Percentiles rank a stretch among this genome's conserved stretches.
These are phyloP conservation scores for Mya arenaria DNA, from an alignment of 1,140 invertebrate genomes.

Conservation along the genomic window DNA sequence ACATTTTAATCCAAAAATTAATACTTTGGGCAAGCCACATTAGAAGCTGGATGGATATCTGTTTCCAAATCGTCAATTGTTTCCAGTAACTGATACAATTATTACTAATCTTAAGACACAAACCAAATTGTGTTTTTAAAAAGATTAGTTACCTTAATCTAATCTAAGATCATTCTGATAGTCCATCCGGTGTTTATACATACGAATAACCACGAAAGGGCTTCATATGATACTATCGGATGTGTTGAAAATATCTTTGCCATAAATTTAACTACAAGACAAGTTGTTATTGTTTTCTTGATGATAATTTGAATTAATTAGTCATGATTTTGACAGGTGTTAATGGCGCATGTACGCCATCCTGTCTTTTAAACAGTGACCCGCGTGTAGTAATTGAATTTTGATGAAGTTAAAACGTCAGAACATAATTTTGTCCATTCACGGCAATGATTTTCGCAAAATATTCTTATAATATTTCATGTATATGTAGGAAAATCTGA, in stretches of 20 bases:
- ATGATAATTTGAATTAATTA: conserved; percentile 41
- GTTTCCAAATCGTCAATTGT: too few relatives aligned
- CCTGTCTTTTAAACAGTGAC: conserved; percentile 22
- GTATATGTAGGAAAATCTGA: too few relatives aligned
- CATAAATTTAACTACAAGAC: not conserved
- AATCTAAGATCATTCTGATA: conserved; percentile 27
- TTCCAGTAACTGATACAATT: not conserved
- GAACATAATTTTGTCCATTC: not conserved
- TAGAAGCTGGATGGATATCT: too few relatives aligned
- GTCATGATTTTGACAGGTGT: conserved; percentile 42
- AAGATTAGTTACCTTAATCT: conserved; percentile 12
- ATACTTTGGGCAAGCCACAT: too few relatives aligned
- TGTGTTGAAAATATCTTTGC: conserved; percentile 15
- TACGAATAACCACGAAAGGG: conserved; percentile 13
- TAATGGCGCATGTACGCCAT: conserved; percentile 30
- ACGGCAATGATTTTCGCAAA: not conserved
- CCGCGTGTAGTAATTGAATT: conserved; percentile 22
- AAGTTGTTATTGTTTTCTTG: not conserved
- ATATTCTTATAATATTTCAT: not conserved
- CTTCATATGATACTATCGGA: conserved; percentile 36
- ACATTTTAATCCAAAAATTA: too few relatives aligned
- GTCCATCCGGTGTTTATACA: conserved; percentile 1
- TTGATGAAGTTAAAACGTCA: conserved; percentile 38
- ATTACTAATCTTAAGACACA: not conserved
- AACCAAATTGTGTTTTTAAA: not conserved